These are phyloP conservation scores for Callorhinus ursinus DNA, from an alignment of 2,113 vertebrate genomes.

Conservation along the genomic window DNA sequence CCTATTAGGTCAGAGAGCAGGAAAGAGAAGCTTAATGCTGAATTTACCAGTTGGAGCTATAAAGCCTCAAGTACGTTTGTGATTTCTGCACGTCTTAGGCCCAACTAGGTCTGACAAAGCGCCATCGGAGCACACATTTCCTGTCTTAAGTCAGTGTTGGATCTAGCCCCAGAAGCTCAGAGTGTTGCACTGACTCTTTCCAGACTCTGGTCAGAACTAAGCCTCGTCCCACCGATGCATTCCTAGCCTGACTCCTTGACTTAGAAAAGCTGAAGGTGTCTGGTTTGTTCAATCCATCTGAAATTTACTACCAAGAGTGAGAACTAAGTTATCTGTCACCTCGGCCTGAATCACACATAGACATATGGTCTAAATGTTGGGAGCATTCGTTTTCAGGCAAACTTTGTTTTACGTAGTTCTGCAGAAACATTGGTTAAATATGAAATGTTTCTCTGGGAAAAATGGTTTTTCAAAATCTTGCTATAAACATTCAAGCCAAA, in stretches of 20 bases:
- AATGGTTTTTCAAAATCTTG: constrained; percentile 46
- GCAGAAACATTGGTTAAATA: constrained; percentile 21
- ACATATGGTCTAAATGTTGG: not conserved
- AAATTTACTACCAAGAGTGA: not conserved
- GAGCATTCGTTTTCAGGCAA: not conserved
- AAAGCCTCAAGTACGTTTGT: constrained; percentile 51
- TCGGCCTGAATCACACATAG: not conserved
- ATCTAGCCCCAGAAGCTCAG: constrained; percentile 42
- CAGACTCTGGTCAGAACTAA: constrained; percentile 55
- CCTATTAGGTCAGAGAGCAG: constrained; percentile 70
- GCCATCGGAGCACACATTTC: constrained; percentile 58
- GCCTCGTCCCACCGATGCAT: not conserved
- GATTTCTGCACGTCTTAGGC: constrained; percentile 62
- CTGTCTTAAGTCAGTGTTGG: constrained; percentile 69
- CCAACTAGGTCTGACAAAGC: constrained; percentile 61
- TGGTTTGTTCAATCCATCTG: constrained; percentile 1
- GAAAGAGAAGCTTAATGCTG: constrained; percentile 64
- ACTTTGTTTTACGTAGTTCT: constrained; percentile 14
- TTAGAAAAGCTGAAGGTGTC: constrained; percentile 9
- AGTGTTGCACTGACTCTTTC: constrained; percentile 58
- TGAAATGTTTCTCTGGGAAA: constrained; percentile 60
- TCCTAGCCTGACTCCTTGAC: constrained; percentile 37
- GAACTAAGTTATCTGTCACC: not conserved
- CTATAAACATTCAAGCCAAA: constrained; percentile 54
- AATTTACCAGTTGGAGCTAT: constrained; percentile 64